Percentiles rank a stretch among this genome's conserved stretches.
Evolutionary conservation across 2,797 vertebrate genomes (phyloP).

Genomic region (Ptychadena robeensis): DNA sequence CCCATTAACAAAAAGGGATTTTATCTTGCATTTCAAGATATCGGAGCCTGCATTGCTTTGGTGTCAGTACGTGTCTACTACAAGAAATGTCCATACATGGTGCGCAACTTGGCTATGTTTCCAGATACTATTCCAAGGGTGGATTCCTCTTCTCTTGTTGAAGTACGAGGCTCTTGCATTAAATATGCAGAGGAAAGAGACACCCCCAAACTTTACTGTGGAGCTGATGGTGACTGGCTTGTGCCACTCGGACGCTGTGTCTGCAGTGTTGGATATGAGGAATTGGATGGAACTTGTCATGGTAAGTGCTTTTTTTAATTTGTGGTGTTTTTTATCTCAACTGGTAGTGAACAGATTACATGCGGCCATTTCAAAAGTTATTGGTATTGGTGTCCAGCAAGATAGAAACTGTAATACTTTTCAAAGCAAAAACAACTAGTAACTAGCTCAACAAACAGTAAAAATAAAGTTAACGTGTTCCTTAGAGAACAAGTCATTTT

Average conservation of each 20-base stretch:
- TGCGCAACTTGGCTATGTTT: slow-evolving; percentile 91
- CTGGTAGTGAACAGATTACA: too few species aligned
- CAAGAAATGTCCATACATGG: slow-evolving; percentile 92
- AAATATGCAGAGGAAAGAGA: slow-evolving; percentile 92
- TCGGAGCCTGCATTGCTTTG: slow-evolving; percentile 92
- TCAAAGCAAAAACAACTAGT: too few species aligned
- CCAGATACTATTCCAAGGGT: slow-evolving; percentile 93
- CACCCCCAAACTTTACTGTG: slow-evolving; percentile 92
- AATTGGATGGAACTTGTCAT: slow-evolving; percentile 85
- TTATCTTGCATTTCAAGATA: slow-evolving; percentile 95
- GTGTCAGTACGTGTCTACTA: slow-evolving; percentile 94
- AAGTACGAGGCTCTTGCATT: slow-evolving; percentile 92
- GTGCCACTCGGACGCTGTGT: slow-evolving; percentile 91
- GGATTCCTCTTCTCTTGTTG: slow-evolving; percentile 93
- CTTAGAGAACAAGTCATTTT: too few species aligned
- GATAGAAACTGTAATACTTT: too few species aligned
- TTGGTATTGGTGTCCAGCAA: too few species aligned
- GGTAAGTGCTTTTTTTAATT: slow-evolving; percentile 77
- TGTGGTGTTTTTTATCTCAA: background rate
- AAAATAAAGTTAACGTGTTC: too few species aligned
- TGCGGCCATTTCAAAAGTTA: too few species aligned
- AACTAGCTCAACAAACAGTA: too few species aligned
- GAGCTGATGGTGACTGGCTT: slow-evolving; percentile 95
- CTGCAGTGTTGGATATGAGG: slow-evolving; percentile 90
- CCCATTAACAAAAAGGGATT: slow-evolving; percentile 90